Conservation (phyloP, 2,113 vertebrate species). For the Panurus biarmicus region DNA sequence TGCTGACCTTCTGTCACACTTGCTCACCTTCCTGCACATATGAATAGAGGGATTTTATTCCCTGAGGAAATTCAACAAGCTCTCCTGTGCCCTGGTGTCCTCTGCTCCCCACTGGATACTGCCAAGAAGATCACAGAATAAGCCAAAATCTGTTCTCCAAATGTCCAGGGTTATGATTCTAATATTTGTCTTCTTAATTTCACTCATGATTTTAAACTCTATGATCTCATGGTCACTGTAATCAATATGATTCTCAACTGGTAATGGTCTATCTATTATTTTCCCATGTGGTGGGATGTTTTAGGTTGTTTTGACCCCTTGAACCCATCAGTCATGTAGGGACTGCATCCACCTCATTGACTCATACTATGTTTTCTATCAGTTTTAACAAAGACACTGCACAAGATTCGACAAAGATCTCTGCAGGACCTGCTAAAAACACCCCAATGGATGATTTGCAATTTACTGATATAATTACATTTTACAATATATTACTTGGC, state of each 20-base stretch:
- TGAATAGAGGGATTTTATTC: background rate
- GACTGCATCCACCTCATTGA: background rate
- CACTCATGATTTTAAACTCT: background rate
- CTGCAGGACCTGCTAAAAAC: background rate
- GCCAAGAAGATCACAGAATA: background rate
- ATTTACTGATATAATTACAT: background rate
- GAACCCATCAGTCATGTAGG: background rate
- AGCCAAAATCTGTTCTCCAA: background rate
- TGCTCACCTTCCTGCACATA: background rate
- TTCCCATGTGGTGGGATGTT: background rate
- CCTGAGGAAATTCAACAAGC: background rate
- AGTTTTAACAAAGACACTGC: background rate
- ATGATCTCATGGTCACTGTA: background rate
- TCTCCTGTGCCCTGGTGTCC: background rate
- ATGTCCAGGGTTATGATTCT: background rate
- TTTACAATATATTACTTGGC: background rate
- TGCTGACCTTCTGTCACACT: background rate
- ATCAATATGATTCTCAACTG: fast-evolving
- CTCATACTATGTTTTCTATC: background rate
- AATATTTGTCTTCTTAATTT: background rate
- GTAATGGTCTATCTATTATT: background rate
- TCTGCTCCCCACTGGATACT: background rate
- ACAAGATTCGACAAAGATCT: background rate
- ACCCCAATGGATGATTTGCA: background rate
- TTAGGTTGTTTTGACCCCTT: background rate